Conservation (phyloP, 2,113 vertebrate genomes). For the Stegostoma tigrinum region DNA sequence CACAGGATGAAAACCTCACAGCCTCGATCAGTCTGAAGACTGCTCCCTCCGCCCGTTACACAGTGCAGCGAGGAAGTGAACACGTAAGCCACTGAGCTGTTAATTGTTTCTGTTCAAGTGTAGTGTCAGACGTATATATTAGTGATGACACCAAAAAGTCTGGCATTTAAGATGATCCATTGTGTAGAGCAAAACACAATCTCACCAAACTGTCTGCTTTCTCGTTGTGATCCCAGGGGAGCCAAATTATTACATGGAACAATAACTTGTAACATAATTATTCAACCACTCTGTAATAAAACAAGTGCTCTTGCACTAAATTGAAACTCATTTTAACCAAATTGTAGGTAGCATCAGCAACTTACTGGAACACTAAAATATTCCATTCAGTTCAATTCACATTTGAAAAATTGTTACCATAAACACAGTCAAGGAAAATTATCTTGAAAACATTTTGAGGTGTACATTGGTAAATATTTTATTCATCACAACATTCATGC, state of each 20-base stretch:
- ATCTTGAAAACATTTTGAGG: not conserved
- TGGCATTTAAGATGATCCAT: not conserved
- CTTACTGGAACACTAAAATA: not conserved
- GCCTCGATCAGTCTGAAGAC: not conserved
- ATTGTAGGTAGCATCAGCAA: not conserved
- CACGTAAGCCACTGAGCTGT: not conserved
- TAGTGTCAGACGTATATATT: not conserved
- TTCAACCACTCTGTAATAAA: not conserved
- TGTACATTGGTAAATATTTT: not conserved
- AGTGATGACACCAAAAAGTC: not conserved
- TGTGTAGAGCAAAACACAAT: not conserved
- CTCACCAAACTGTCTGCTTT: not conserved
- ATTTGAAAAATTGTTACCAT: not conserved
- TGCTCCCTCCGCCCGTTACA: not conserved
- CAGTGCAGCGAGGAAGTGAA: not conserved
- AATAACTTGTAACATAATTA: not conserved
- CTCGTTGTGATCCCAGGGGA: not conserved
- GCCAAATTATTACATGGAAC: not conserved
- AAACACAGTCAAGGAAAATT: not conserved
- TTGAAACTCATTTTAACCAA: not conserved
- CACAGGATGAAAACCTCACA: not conserved
- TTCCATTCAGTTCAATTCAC: not conserved
- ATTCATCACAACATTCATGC: not conserved
- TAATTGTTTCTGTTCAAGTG: not conserved
- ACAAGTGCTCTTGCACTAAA: not conserved